Percentiles rank a stretch among this genome's conserved stretches.
These are phyloP conservation scores for Thaumatotibia leucotreta DNA, from an alignment of 1,140 invertebrate genomes.

Conservation along the genomic window DNA sequence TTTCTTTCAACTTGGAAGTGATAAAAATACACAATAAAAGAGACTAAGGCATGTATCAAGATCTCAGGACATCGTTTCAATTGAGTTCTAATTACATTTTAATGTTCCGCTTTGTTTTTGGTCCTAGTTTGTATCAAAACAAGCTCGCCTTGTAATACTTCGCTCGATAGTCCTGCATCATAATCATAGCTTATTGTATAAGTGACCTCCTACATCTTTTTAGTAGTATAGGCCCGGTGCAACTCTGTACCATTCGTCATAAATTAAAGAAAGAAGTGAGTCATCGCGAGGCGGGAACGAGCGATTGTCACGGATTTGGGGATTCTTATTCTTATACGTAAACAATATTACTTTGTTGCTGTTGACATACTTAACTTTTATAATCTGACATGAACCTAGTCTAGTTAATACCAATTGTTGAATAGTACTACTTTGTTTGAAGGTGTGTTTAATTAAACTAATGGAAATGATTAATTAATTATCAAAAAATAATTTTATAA, in stretches of 20 bases:
- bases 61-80: background rate
- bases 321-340: background rate
- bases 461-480: background rate
- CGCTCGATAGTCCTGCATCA: background rate
- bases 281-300: constrained; percentile 2
- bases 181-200: constrained; percentile 11
- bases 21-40: background rate
- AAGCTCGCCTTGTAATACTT: constrained; percentile 9
- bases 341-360: background rate
- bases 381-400: background rate
- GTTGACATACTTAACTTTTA: background rate
- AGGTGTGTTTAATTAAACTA: background rate
- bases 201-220: constrained; percentile 9
- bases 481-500: background rate
- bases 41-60: background rate
- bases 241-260: constrained; percentile 7
- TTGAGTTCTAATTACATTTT: background rate
- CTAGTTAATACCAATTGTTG: background rate
- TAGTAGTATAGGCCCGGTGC: background rate
- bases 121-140: constrained; percentile 1
- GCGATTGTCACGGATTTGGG: background rate
- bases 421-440: background rate
- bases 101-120: background rate
- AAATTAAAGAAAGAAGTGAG: constrained; percentile 13
- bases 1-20: background rate